Conservation (phyloP, 2,888 invertebrate genomes). For the Dicyrtomina minuta region DNA sequence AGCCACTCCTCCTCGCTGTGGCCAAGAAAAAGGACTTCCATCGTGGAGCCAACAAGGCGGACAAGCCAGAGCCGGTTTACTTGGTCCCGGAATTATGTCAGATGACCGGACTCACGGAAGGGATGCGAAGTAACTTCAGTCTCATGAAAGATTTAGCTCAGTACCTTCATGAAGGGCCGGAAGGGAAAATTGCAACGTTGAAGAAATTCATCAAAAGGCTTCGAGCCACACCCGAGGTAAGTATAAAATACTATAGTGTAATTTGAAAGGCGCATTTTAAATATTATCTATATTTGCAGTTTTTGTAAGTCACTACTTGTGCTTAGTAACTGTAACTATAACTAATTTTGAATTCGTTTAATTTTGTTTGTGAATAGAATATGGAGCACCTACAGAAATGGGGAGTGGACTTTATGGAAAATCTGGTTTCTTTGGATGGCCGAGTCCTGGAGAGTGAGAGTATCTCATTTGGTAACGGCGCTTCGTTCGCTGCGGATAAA, state of each 20-base stretch:
- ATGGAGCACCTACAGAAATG: neutral
- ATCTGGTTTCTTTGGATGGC: conserved; percentile 60
- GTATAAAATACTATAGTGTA: no score
- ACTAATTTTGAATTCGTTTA: no score
- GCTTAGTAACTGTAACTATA: no score
- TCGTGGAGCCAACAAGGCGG: conserved; percentile 60
- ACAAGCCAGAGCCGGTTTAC: neutral
- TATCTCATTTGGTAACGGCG: conserved; percentile 62
- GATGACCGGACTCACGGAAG: conserved; percentile 84
- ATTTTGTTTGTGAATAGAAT: no score
- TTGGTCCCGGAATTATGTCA: conserved; percentile 86
- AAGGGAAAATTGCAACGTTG: conserved; percentile 70
- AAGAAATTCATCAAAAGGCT: conserved; percentile 59
- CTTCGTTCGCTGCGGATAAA: neutral
- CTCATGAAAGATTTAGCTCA: conserved; percentile 67
- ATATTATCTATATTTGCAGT: neutral
- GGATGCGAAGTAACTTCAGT: conserved; percentile 74
- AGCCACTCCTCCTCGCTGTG: conserved; percentile 60
- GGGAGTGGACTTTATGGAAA: conserved; percentile 6
- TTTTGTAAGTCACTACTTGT: no score
- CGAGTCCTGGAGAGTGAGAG: conserved; percentile 67
- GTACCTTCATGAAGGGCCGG: conserved; percentile 76
- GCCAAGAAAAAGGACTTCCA: conserved; percentile 66
- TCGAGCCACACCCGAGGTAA: conserved; percentile 57
- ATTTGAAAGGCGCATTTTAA: no score